Conservation (phyloP, 2,797 vertebrate species). For the Paguma larvata region DNA sequence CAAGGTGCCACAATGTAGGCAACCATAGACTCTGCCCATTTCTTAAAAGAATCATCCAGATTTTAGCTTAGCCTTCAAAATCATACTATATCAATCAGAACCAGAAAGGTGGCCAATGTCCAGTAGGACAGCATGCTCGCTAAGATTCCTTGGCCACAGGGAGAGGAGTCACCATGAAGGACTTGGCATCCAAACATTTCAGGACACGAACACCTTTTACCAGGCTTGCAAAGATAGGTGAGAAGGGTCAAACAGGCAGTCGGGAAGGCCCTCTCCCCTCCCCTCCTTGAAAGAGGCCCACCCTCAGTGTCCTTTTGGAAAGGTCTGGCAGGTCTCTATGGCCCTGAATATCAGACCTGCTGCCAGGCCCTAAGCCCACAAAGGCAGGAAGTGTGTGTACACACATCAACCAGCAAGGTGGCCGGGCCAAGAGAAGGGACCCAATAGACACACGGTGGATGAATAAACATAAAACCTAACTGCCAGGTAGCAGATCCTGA, state of each 20-base stretch:
- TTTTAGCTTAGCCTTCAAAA: conserved; percentile 44
- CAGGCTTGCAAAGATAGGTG: not conserved
- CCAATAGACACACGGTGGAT: not conserved
- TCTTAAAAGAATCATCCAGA: conserved; percentile 23
- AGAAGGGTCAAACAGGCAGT: not conserved
- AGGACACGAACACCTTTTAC: not conserved
- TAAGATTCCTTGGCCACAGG: not conserved
- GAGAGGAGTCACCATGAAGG: not conserved
- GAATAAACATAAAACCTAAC: not conserved
- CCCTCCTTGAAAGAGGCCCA: not conserved
- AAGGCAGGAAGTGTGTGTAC: not conserved
- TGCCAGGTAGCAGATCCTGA: conserved; percentile 3
- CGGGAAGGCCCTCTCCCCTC: not conserved
- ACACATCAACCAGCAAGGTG: not conserved
- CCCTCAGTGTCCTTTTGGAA: not conserved
- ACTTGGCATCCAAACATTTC: not conserved
- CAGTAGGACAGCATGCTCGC: not conserved
- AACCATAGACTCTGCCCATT: not conserved
- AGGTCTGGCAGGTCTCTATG: not conserved
- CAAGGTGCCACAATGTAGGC: not conserved
- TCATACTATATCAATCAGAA: not conserved
- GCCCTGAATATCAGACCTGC: not conserved
- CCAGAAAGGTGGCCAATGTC: not conserved
- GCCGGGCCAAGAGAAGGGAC: not conserved
- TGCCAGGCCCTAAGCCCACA: not conserved